Evolutionary conservation across 2,797 vertebrate genomes (phyloP), one percentile per base, ranked within the genome.

Genomic region (Pitangus sulphuratus): DNA sequence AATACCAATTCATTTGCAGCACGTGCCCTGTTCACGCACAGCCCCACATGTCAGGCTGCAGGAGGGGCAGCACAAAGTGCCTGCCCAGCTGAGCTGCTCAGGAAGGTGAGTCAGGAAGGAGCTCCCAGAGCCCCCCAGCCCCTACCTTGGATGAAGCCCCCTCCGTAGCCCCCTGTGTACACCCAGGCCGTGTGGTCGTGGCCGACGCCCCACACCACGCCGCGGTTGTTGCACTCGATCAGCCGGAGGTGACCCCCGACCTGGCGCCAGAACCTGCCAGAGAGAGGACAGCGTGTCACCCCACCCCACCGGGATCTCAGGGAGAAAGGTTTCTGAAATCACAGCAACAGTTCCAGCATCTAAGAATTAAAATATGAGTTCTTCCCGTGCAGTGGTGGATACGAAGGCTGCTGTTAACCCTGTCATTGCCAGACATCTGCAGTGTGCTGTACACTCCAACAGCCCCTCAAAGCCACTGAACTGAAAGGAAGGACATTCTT

Each of bases 191-290:
- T 99, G 98, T 99, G 98, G 96, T 99, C 99, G 1, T 98, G 99
- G 75, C 99, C 99, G 2, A 99, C 89, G 60, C 99, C 99, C 99
- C 99, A 99, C 48, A 99, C 99, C 19, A 99, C 97, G 9, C 99
- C 99, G 4, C 94, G 97, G 81, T 98, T 98, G 94, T 98, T 99
- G 94, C 98, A 98, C 97, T 99, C 99, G 19, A 99, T 96, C 76
- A 98, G 11, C 6, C 98, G 98, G 56, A 99, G 98, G 94, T 99
- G 99, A 17, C 99, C 99, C 61, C 99, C 99, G 12, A 99, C 97
- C 96, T 99, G 99, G 25, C 98, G 98, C 99, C 99, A 99, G 96
- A 99, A 99, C 99, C 99, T 99, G 96, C 33, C 89, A 71, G 48
- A 42, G 35, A 53, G 31, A 60, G 42, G 42, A 65, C 45, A 56